Evolutionary conservation across 1,140 invertebrate genomes (phyloP).

Genomic region (Lepidotrigona ventralis): DNA sequence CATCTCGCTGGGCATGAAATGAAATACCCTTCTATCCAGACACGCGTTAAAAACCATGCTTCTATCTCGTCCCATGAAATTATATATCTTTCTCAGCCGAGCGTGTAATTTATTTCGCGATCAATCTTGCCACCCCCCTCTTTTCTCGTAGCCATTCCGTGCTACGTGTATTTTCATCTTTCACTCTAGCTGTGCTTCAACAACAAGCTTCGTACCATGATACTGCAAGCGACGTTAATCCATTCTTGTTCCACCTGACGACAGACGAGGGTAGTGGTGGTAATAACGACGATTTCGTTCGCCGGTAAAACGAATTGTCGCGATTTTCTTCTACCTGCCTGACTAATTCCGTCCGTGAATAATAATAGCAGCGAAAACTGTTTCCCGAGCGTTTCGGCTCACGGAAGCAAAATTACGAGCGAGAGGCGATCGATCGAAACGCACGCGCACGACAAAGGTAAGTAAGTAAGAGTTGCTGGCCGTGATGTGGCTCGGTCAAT

Average conservation of each 20-base stretch:
- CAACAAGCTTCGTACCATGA: too few relatives aligned
- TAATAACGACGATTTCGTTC: too few relatives aligned
- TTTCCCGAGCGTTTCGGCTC: background rate
- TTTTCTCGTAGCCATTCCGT: too few relatives aligned
- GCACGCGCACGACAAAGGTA: slow-evolving; percentile 35
- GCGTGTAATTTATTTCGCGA: too few relatives aligned
- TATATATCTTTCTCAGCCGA: too few relatives aligned
- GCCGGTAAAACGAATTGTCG: too few relatives aligned
- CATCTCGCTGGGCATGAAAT: slow-evolving; percentile 17
- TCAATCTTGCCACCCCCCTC: background rate
- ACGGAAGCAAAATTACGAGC: slow-evolving; percentile 11
- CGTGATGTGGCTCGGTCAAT: slow-evolving; percentile 45
- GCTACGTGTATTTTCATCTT: background rate
- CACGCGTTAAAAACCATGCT: background rate
- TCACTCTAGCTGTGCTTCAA: background rate
- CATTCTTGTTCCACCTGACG: background rate
- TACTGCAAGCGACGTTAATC: too few relatives aligned
- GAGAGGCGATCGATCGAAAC: slow-evolving; percentile 43
- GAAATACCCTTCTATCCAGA: background rate
- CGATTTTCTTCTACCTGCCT: background rate
- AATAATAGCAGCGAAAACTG: background rate
- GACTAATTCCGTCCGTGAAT: background rate
- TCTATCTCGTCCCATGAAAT: background rate
- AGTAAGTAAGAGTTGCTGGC: slow-evolving; percentile 27
- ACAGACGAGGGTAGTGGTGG: background rate